Conservation (phyloP, 1,140 invertebrate genomes). For the Cardiocondyla obscurior region DNA sequence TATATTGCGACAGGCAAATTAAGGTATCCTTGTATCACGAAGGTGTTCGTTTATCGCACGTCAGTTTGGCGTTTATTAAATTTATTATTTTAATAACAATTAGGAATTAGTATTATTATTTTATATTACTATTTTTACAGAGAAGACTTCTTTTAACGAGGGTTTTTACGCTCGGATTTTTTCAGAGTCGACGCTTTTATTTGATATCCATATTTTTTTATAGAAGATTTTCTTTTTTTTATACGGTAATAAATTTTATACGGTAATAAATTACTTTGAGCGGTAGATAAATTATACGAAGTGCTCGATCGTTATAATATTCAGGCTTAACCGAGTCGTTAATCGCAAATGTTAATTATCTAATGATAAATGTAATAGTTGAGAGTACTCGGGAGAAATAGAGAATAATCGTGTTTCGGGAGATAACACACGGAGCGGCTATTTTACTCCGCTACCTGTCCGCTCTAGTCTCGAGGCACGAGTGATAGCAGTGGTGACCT, state of each 20-base stretch:
- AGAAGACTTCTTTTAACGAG: no score
- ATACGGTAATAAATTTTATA: no score
- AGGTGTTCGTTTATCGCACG: no score
- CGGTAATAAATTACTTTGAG: not conserved
- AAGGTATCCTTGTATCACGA: not conserved
- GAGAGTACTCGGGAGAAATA: no score
- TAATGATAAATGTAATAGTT: not conserved
- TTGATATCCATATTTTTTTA: no score
- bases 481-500: not conserved
- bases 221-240: no score
- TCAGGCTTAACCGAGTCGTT: not conserved
- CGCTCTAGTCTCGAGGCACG: not conserved
- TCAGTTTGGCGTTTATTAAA: no score
- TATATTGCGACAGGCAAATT: not conserved
- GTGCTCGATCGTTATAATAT: not conserved
- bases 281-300: not conserved
- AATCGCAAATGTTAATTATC: not conserved
- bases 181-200: no score
- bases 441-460: not conserved
- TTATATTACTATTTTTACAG: no score
- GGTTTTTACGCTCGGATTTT: no score
- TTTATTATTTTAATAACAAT: no score
- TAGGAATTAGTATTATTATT: no score
- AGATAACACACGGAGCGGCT: not conserved
- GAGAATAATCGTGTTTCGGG: not conserved